Percentiles rank a stretch among this genome's conserved stretches.
These are phyloP conservation scores for Perca flavescens DNA, from an alignment of 2,113 vertebrate genomes.

Conservation along the genomic window DNA sequence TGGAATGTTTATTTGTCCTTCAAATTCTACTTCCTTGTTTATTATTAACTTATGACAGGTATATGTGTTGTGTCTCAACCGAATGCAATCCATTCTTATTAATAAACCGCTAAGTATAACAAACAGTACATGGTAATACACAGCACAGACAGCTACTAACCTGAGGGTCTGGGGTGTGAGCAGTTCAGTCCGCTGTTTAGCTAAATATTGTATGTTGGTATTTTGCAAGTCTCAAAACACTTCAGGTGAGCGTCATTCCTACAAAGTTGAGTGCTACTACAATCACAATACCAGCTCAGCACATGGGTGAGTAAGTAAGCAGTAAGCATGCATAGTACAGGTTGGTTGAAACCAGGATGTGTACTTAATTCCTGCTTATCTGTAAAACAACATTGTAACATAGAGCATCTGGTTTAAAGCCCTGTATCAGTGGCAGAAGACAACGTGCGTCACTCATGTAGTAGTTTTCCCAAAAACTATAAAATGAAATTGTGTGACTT, in stretches of 20 bases:
- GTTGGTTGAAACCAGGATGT: conserved; percentile 43
- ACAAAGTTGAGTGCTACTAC: neutral
- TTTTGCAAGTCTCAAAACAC: neutral
- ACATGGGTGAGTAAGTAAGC: neutral
- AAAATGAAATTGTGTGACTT: neutral
- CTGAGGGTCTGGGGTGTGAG: neutral
- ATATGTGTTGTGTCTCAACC: conserved; percentile 7
- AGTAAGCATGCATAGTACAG: neutral
- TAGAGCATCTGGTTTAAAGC: neutral
- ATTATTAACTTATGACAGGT: conserved; percentile 30
- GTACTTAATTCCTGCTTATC: conserved; percentile 34
- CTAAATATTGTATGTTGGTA: neutral
- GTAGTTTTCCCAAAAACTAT: neutral
- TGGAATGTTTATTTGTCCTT: neutral
- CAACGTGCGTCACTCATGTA: neutral
- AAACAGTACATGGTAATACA: neutral
- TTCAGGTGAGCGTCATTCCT: neutral
- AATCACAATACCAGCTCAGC: neutral
- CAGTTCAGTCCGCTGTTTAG: conserved; percentile 11
- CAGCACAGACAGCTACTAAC: neutral
- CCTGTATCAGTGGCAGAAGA: neutral
- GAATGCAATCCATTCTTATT: neutral
- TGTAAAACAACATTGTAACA: neutral
- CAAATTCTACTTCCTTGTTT: conserved; percentile 53
- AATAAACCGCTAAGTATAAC: neutral